These are phyloP conservation scores for Suricata suricatta DNA, from an alignment of 2,113 vertebrate genomes.

Conservation along the genomic window DNA sequence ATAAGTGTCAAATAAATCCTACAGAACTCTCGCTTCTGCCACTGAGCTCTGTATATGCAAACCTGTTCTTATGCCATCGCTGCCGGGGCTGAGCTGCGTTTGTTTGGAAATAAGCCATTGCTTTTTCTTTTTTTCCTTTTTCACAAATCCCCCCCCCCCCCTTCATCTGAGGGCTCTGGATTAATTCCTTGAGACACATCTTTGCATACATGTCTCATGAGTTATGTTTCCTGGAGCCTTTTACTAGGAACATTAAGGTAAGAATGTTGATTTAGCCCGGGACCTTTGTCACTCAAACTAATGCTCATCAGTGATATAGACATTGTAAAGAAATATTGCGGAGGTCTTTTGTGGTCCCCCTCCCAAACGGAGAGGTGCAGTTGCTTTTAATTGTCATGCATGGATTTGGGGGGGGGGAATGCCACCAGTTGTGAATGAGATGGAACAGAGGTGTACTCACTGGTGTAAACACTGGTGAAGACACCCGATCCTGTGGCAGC, in stretches of 20 bases:
- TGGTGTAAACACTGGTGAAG: conserved; percentile 82
- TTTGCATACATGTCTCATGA: conserved; percentile 80
- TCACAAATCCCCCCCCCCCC: neutral
- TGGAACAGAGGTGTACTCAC: conserved; percentile 81
- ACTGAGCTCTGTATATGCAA: conserved; percentile 78
- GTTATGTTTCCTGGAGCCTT: conserved; percentile 81
- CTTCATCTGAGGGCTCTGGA: conserved; percentile 74
- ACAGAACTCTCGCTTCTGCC: conserved; percentile 82
- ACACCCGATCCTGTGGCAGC: conserved; percentile 78
- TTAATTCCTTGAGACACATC: conserved; percentile 79
- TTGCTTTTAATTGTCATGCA: conserved; percentile 81
- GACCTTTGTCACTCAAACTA: conserved; percentile 84
- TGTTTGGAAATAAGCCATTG: conserved; percentile 77
- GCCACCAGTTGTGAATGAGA: conserved; percentile 80
- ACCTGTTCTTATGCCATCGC: conserved; percentile 72
- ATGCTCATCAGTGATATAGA: conserved; percentile 77
- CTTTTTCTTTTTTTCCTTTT: conserved; percentile 24
- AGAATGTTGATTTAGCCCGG: conserved; percentile 82
- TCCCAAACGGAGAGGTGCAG: conserved; percentile 75
- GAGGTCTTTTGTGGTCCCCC: conserved; percentile 66
- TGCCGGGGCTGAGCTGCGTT: conserved; percentile 69
- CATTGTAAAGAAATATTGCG: conserved; percentile 74
- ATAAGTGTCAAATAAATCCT: conserved; percentile 89
- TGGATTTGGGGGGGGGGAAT: conserved; percentile 61
- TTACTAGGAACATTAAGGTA: conserved; percentile 84